phyloP scores from a whole-genome alignment of 1,140 invertebrate species.

The Apocrypta bakeri region DNA sequence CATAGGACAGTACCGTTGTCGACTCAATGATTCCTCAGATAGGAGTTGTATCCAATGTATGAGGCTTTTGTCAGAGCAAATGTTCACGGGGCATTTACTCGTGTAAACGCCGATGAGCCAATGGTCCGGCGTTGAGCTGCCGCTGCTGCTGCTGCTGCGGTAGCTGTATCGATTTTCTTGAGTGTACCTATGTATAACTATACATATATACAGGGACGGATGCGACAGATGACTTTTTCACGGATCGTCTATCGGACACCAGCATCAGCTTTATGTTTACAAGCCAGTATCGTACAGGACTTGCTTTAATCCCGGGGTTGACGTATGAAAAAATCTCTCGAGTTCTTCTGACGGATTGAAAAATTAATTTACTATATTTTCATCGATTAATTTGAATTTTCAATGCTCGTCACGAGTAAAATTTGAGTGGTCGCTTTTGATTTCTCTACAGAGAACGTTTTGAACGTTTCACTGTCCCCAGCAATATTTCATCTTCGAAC shows the following conservation, averaged over 20 bases:
- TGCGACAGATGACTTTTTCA: slow-evolving; percentile 15
- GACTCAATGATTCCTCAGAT: background rate
- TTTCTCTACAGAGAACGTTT: too few relatives aligned
- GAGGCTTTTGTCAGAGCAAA: background rate
- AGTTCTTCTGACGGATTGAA: too few relatives aligned
- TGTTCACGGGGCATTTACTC: slow-evolving; percentile 37
- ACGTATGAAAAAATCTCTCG: background rate
- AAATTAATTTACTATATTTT: too few relatives aligned
- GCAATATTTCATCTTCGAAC: background rate
- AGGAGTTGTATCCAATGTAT: background rate
- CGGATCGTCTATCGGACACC: background rate
- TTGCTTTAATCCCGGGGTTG: background rate
- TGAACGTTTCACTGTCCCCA: background rate
- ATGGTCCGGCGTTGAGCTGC: background rate
- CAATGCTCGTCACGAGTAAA: too few relatives aligned
- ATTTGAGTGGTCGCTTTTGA: background rate
- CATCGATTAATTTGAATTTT: too few relatives aligned
- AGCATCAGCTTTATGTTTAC: too few relatives aligned
- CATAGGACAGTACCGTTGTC: background rate
- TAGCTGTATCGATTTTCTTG: slow-evolving; percentile 26
- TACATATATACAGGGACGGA: background rate
- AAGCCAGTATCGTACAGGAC: background rate
- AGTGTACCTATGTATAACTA: background rate
- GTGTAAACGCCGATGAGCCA: slow-evolving; percentile 31
- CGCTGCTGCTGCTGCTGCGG: background rate